Conservation (phyloP, 2,113 vertebrate species). For the Paratilapia polleni region DNA sequence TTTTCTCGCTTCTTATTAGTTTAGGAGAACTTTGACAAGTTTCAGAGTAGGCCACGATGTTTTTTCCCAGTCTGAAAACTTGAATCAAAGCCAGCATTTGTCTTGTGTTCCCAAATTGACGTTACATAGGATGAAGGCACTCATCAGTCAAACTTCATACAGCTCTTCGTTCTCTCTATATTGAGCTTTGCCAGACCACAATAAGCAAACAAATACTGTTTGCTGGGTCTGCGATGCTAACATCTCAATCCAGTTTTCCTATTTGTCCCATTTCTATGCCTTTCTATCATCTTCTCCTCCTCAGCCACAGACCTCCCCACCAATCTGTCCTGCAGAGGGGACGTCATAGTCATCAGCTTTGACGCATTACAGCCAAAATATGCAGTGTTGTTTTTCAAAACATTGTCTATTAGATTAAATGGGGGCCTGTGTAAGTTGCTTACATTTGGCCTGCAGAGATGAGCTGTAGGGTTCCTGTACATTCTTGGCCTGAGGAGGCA, state of each 20-base stretch:
- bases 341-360: conserved; percentile 27
- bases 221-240: neutral
- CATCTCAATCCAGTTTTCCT: conserved; percentile 14
- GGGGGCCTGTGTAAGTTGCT: conserved; percentile 30
- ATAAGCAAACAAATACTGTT: conserved; percentile 28
- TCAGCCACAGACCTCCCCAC: conserved; percentile 46
- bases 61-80: neutral
- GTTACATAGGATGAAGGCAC: neutral
- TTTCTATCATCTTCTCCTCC: conserved; percentile 24
- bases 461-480: neutral
- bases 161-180: neutral
- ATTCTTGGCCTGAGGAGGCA: conserved; percentile 4
- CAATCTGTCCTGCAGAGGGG: neutral
- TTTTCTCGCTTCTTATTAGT: neutral
- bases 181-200: conserved; percentile 39
- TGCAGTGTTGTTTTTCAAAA: conserved; percentile 59
- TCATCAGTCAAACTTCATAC: conserved; percentile 11
- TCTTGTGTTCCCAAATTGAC: neutral
- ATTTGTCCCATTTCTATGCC: conserved; percentile 19
- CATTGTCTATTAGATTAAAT: conserved; percentile 59
- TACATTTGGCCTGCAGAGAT: conserved; percentile 31
- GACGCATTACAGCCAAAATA: conserved; percentile 54
- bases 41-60: neutral
- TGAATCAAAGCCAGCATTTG: neutral
- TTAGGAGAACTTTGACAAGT: neutral